Percentiles rank a stretch among this genome's conserved stretches.
phyloP scores from a whole-genome alignment of 2,888 invertebrate genomes.

The Eupithecia tripunctaria region DNA sequence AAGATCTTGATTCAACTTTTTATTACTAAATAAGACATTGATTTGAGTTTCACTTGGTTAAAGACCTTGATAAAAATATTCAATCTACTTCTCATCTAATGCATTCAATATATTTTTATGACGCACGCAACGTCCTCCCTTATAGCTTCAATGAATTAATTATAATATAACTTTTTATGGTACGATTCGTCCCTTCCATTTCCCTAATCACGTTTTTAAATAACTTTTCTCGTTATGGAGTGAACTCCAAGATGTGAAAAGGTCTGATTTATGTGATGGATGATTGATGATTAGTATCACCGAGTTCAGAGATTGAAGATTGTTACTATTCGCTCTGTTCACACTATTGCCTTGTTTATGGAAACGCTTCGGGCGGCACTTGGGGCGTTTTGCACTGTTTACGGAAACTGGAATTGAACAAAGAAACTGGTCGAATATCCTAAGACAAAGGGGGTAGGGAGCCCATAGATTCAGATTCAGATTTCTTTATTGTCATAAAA shows the following conservation, averaged over 20 bases:
- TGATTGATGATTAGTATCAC: background rate
- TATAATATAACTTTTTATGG: slow-evolving; percentile 41
- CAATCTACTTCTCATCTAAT: background rate
- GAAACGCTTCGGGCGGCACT: no score
- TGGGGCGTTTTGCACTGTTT: no score
- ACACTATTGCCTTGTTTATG: background rate
- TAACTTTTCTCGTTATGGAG: slow-evolving; percentile 54
- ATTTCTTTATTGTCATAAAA: no score
- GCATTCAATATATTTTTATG: slow-evolving; percentile 25
- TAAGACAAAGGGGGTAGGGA: no score
- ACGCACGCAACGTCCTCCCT: slow-evolving; percentile 22
- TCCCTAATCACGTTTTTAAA: slow-evolving; percentile 51
- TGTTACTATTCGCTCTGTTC: background rate
- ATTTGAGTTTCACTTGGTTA: background rate
- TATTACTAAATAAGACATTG: background rate
- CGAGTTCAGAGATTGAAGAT: background rate
- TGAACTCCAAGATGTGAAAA: slow-evolving; percentile 28
- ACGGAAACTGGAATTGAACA: no score
- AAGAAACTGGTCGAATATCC: no score
- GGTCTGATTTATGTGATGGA: slow-evolving; percentile 31
- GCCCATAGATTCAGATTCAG: no score
- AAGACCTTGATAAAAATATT: background rate
- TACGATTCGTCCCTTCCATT: slow-evolving; percentile 41
- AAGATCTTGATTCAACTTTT: no score
- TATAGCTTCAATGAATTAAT: slow-evolving; percentile 33